A percentile compares a stretch with the other conserved stretches of the same genome.
Evolutionary conservation across 2,113 vertebrate genomes (phyloP).

Genomic region (Sphyrna mokarran): DNA sequence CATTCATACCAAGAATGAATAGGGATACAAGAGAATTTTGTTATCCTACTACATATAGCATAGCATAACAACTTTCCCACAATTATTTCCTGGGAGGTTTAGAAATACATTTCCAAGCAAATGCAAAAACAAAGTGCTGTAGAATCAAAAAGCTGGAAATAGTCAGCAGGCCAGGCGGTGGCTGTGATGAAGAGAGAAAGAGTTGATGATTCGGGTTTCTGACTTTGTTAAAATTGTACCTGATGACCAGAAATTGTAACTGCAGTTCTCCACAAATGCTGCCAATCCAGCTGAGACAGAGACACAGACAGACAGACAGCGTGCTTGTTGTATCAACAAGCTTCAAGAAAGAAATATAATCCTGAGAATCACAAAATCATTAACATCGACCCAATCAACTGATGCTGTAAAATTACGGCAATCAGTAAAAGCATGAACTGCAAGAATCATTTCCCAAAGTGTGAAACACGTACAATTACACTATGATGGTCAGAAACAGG

Average conservation of each 20-base stretch:
- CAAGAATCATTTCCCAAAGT: background rate
- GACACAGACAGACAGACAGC: too few species aligned
- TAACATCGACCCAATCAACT: background rate
- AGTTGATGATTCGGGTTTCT: background rate
- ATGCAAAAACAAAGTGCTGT: background rate
- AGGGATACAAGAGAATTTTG: background rate
- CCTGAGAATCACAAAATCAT: background rate
- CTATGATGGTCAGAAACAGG: background rate
- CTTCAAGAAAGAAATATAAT: background rate
- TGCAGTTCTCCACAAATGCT: background rate
- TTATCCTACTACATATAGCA: background rate
- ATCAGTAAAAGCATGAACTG: background rate
- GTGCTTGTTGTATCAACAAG: background rate
- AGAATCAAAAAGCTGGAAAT: too few species aligned
- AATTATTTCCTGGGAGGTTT: background rate
- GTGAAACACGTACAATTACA: background rate
- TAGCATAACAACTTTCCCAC: background rate
- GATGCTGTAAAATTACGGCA: background rate
- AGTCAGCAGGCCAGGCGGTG: too few species aligned
- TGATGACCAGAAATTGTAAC: background rate
- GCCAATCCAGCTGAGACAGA: background rate
- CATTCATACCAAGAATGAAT: background rate
- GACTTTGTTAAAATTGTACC: background rate
- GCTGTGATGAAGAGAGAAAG: background rate
- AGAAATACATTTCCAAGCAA: background rate